These are phyloP conservation scores for Nixonia krombeini DNA, from an alignment of 1,140 invertebrate species.

Conservation along the genomic window DNA sequence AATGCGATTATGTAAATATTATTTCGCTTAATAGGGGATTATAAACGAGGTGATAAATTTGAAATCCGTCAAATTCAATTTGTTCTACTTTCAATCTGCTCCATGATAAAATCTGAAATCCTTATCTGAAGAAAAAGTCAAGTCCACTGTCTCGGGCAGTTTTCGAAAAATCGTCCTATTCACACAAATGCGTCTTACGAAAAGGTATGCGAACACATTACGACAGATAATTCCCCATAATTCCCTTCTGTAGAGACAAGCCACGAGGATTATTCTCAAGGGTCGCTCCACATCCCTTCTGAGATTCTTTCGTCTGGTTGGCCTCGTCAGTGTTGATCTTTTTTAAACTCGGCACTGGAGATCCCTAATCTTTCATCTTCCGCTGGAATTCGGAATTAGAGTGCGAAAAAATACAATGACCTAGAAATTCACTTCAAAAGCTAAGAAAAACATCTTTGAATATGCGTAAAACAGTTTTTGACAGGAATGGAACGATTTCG, in stretches of 20 bases:
- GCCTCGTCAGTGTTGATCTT: constrained; percentile 54
- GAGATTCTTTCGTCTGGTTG: constrained; percentile 54
- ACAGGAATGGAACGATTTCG: constrained; percentile 19
- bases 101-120: no score
- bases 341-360: constrained; percentile 40
- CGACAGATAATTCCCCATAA: constrained; percentile 43
- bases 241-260: constrained; percentile 40
- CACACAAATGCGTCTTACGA: constrained; percentile 15
- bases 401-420: constrained; percentile 34
- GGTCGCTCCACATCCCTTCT: constrained; percentile 37
- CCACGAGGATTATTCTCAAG: constrained; percentile 53
- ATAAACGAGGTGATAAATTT: no score
- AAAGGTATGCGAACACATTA: constrained; percentile 36
- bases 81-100: no score
- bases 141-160: constrained; percentile 9
- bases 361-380: constrained; percentile 46
- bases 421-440: constrained; percentile 24
- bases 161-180: constrained; percentile 21
- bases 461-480: constrained; percentile 18
- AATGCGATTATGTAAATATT: not conserved
- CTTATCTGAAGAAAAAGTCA: constrained; percentile 23
- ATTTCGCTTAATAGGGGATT: no score
- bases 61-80: no score
- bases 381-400: constrained; percentile 27
- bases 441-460: constrained; percentile 30